phyloP scores from a whole-genome alignment of 2,113 vertebrate genomes.

The Sander lucioperca region DNA sequence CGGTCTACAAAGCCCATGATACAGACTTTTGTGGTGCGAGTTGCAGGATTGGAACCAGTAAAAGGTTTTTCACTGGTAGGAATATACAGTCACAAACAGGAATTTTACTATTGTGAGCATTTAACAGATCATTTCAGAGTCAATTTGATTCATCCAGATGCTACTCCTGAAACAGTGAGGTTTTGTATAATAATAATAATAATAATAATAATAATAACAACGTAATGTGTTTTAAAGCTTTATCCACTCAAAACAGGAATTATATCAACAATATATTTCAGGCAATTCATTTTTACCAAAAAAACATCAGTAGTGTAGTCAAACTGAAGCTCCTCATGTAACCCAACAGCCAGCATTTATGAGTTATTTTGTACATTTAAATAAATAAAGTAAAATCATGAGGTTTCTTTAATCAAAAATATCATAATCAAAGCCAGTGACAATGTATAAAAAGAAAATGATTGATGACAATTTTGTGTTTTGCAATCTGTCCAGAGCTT shows the following conservation, averaged over 20 bases:
- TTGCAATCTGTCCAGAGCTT: neutral
- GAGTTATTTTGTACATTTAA: neutral
- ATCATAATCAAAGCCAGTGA: neutral
- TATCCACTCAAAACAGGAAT: neutral
- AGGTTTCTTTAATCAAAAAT: neutral
- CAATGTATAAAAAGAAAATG: neutral
- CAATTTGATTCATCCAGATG: neutral
- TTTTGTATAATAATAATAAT: neutral
- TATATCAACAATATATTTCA: neutral
- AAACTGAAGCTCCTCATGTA: neutral
- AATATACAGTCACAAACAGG: conserved; percentile 6
- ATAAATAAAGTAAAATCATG: neutral
- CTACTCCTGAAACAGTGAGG: neutral
- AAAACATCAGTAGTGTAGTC: neutral
- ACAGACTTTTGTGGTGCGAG: conserved; percentile 21
- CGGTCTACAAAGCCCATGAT: conserved; percentile 46
- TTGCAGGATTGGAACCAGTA: conserved; percentile 21
- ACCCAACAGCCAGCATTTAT: neutral
- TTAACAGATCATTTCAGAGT: neutral
- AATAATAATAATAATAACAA: neutral
- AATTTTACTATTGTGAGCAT: neutral
- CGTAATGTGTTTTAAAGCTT: neutral
- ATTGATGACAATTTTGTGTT: neutral
- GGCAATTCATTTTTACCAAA: neutral
- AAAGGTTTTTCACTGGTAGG: conserved; percentile 20